A percentile compares a stretch with the other conserved stretches of the same genome.
These are phyloP conservation scores for Cephus spinipes DNA, from an alignment of 2,888 invertebrate species.

Conservation along the genomic window DNA sequence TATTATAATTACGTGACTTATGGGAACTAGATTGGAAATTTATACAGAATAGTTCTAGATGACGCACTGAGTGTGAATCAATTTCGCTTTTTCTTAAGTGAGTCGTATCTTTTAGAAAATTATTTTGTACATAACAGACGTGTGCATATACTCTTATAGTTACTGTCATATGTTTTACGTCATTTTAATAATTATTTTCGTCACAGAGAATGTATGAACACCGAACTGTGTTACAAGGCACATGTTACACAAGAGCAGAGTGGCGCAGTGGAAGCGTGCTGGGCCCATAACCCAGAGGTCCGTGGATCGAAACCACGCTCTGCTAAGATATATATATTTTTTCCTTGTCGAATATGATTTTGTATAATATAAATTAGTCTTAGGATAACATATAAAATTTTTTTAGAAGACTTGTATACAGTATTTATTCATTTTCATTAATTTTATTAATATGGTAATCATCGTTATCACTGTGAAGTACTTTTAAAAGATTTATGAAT, in stretches of 20 bases:
- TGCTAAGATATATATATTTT: slow-evolving; percentile 34
- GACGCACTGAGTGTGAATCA: not conserved
- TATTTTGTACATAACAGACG: too few relatives aligned
- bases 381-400: not conserved
- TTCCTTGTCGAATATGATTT: not conserved
- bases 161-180: not conserved
- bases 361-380: not conserved
- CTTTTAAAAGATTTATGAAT: not conserved
- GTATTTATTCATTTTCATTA: not conserved
- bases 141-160: not conserved
- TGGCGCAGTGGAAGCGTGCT: slow-evolving; percentile 69
- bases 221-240: not conserved
- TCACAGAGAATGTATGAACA: not conserved
- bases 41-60: not conserved
- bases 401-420: not conserved
- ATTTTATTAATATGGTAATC: not conserved
- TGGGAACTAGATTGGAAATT: too few relatives aligned
- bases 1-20: not conserved
- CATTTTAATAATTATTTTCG: not conserved
- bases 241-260: slow-evolving; percentile 56
- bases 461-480: not conserved
- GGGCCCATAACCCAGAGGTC: slow-evolving; percentile 69
- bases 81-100: not conserved
- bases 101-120: not conserved
- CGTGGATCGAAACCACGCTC: slow-evolving; percentile 61